phyloP scores from a whole-genome alignment of 1,140 invertebrate species.

The Trichomalopsis sarcophagae region DNA sequence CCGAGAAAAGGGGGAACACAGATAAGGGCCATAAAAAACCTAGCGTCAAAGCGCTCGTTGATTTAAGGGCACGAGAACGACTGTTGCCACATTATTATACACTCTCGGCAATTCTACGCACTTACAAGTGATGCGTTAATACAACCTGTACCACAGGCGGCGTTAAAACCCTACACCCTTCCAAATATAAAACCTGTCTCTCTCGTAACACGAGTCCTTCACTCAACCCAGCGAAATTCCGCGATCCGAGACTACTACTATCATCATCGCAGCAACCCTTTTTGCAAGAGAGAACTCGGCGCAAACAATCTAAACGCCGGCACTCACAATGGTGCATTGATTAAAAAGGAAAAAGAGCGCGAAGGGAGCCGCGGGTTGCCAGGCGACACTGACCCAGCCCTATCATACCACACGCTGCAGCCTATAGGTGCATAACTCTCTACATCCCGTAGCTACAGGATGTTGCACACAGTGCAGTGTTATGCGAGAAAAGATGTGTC shows the following conservation, averaged over 20 bases:
- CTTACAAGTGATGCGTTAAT: no score
- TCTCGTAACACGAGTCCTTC: no score
- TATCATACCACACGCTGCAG: no score
- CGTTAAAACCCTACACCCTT: no score
- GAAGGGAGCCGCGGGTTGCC: conserved; percentile 62
- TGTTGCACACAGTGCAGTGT: not conserved
- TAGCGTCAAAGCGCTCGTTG: not conserved
- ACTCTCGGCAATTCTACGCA: no score
- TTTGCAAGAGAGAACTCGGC: conserved; percentile 33
- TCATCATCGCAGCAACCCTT: conserved; percentile 8
- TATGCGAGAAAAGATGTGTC: not conserved
- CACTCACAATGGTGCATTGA: conserved; percentile 61
- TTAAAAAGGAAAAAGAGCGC: conserved; percentile 62
- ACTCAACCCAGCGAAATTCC: no score
- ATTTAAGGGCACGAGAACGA: not conserved
- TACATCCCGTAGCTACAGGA: not conserved
- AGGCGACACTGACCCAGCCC: conserved; percentile 59
- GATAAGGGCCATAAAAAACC: not conserved
- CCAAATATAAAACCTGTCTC: no score
- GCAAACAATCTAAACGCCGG: conserved; percentile 63
- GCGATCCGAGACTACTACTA: no score
- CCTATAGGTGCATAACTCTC: not conserved
- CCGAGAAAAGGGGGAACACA: not conserved
- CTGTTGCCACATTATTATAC: not conserved
- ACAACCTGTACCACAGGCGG: no score